Conservation (phyloP, 1,140 invertebrate genomes). For the Wasmannia auropunctata region DNA sequence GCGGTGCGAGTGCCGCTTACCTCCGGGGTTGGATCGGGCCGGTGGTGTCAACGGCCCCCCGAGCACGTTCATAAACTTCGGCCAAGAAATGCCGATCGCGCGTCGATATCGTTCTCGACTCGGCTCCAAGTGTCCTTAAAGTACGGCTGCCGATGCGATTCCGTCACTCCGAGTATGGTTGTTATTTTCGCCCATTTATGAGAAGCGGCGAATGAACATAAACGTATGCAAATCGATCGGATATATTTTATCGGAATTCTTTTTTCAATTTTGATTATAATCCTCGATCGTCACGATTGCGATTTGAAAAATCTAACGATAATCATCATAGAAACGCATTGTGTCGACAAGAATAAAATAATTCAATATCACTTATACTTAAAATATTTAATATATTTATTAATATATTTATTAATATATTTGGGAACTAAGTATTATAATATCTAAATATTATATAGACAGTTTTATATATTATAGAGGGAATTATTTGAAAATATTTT, state of each 20-base stretch:
- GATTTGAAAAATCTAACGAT: not conserved
- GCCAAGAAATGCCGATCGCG: slow-evolving; percentile 50
- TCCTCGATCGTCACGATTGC: not conserved
- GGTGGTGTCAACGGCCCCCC: slow-evolving; percentile 65
- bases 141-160: slow-evolving; percentile 60
- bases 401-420: too few relatives aligned
- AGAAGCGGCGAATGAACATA: slow-evolving; percentile 5
- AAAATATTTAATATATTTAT: too few relatives aligned
- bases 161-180: slow-evolving; percentile 11
- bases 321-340: not conserved
- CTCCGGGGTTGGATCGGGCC: slow-evolving; percentile 63
- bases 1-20: slow-evolving; percentile 61
- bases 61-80: slow-evolving; percentile 60
- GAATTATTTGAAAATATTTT: not conserved
- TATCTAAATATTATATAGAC: not conserved
- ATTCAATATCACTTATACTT: not conserved
- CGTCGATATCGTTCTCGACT: slow-evolving; percentile 54
- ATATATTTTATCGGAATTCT: slow-evolving; percentile 24
- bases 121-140: slow-evolving; percentile 19
- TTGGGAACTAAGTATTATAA: not conserved
- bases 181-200: slow-evolving; percentile 5
- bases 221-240: slow-evolving; percentile 64
- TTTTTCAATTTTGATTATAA: slow-evolving; percentile 8
- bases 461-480: not conserved
- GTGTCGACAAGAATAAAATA: not conserved